Evolutionary conservation across 2,888 invertebrate genomes (phyloP).

Genomic region (Panopea generosa): DNA sequence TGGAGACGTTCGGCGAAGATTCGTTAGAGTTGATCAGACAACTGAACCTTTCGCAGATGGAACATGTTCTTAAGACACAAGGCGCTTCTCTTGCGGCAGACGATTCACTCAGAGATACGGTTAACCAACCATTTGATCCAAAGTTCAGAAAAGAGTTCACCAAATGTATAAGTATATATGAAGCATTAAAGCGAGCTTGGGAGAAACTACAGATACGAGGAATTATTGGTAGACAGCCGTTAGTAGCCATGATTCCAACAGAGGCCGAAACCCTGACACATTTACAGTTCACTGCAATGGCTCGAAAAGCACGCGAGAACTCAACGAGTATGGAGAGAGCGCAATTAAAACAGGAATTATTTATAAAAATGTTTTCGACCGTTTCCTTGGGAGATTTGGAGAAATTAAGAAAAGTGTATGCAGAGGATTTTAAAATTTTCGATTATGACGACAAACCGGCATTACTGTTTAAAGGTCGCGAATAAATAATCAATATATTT

Average conservation of each 20-base stretch:
- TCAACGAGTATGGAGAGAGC: constrained; percentile 37
- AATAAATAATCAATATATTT: too few species aligned
- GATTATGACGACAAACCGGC: constrained; percentile 60
- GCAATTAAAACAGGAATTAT: constrained; percentile 55
- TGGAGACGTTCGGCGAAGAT: constrained; percentile 36
- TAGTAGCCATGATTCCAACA: constrained; percentile 36
- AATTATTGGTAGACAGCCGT: constrained; percentile 48
- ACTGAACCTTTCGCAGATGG: constrained; percentile 25
- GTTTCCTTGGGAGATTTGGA: constrained; percentile 50
- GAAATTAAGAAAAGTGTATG: constrained; percentile 56
- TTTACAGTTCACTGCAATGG: constrained; percentile 38
- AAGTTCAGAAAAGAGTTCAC: constrained; percentile 58
- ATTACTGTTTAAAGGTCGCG: constrained; percentile 7
- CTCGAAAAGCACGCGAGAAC: constrained; percentile 36
- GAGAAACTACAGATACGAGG: constrained; percentile 71
- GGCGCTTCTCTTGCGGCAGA: constrained; percentile 55
- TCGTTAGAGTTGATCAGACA: constrained; percentile 20
- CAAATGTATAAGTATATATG: constrained; percentile 65
- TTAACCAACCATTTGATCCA: constrained; percentile 57
- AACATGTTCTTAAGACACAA: constrained; percentile 14
- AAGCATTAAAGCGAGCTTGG: constrained; percentile 66
- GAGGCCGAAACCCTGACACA: constrained; percentile 31
- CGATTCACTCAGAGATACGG: constrained; percentile 57
- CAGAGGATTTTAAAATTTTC: constrained; percentile 69
- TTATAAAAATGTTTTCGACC: constrained; percentile 57